These are phyloP conservation scores for Horisme vitalbata DNA, from an alignment of 2,888 invertebrate genomes.

Conservation along the genomic window DNA sequence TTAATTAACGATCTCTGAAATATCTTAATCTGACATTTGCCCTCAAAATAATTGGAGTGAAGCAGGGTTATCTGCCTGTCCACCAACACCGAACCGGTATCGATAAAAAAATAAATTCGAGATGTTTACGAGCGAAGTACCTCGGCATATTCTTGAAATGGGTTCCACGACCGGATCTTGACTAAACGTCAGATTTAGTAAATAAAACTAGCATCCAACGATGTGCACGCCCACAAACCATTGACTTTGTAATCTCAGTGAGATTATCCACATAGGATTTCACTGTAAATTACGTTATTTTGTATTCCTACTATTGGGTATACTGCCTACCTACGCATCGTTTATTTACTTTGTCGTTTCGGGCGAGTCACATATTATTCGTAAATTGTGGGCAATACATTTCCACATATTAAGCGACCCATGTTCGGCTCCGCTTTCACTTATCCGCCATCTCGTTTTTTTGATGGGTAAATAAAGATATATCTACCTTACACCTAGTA, in stretches of 20 bases:
- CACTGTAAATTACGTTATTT: constrained; percentile 33
- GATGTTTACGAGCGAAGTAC: constrained; percentile 44
- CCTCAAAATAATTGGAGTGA: constrained; percentile 45
- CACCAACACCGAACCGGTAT: constrained; percentile 39
- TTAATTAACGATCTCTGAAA: constrained; percentile 35
- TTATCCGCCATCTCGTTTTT: constrained; percentile 8
- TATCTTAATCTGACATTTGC: constrained; percentile 35
- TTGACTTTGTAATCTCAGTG: constrained; percentile 44
- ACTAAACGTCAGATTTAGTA: constrained; percentile 52
- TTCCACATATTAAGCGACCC: constrained; percentile 21
- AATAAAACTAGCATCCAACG: constrained; percentile 52
- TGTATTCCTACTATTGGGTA: constrained; percentile 43
- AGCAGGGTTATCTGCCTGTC: constrained; percentile 37
- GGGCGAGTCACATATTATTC: constrained; percentile 20
- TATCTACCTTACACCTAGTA: constrained; percentile 1
- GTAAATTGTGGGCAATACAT: constrained; percentile 31
- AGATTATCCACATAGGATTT: constrained; percentile 45
- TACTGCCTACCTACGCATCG: constrained; percentile 38
- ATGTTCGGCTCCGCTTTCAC: constrained; percentile 14
- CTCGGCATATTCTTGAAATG: constrained; percentile 41
- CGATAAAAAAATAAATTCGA: constrained; percentile 49
- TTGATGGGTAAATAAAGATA: constrained; percentile 8
- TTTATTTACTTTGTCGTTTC: constrained; percentile 35
- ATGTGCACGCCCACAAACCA: constrained; percentile 44
- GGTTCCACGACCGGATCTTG: constrained; percentile 41